A percentile compares a stretch with the other conserved stretches of the same genome.
These are phyloP conservation scores for Drosophila rellima DNA, from an alignment of 2,888 invertebrate genomes.

Conservation along the genomic window DNA sequence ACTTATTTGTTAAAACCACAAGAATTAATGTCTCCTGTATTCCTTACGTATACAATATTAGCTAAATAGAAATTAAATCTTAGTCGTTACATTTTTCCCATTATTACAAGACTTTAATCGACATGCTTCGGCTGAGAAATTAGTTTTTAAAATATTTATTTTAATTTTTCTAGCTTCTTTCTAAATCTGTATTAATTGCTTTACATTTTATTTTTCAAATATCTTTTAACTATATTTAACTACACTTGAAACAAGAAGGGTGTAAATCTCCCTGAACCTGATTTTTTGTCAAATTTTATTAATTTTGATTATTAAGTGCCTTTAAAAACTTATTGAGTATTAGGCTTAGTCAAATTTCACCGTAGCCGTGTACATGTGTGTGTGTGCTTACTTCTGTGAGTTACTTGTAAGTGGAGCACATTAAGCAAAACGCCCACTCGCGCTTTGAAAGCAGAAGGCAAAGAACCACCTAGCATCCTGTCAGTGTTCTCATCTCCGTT, in stretches of 20 bases:
- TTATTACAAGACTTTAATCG: background rate
- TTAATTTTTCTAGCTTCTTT: background rate
- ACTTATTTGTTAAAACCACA: background rate
- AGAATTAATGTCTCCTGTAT: too few relatives aligned
- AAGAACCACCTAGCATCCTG: constrained; percentile 57
- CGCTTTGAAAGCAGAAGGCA: constrained; percentile 46
- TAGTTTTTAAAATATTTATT: background rate
- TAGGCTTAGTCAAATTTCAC: constrained; percentile 21
- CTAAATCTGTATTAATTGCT: too few relatives aligned
- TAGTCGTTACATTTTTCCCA: background rate
- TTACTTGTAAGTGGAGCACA: constrained; percentile 56
- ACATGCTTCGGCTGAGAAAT: background rate
- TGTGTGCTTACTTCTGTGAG: constrained; percentile 30
- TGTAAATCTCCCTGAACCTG: too few relatives aligned
- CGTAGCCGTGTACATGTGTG: constrained; percentile 29
- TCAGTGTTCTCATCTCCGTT: constrained; percentile 69
- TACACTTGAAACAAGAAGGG: too few relatives aligned
- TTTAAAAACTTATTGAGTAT: background rate
- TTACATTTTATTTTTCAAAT: too few relatives aligned
- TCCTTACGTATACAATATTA: background rate
- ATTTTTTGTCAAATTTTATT: background rate
- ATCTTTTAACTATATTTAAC: too few relatives aligned
- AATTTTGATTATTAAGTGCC: too few relatives aligned
- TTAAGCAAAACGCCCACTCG: constrained; percentile 68
- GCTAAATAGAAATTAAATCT: background rate